Evolutionary conservation across 2,113 vertebrate species (phyloP).

Genomic region (Chlamydotis undulata): DNA sequence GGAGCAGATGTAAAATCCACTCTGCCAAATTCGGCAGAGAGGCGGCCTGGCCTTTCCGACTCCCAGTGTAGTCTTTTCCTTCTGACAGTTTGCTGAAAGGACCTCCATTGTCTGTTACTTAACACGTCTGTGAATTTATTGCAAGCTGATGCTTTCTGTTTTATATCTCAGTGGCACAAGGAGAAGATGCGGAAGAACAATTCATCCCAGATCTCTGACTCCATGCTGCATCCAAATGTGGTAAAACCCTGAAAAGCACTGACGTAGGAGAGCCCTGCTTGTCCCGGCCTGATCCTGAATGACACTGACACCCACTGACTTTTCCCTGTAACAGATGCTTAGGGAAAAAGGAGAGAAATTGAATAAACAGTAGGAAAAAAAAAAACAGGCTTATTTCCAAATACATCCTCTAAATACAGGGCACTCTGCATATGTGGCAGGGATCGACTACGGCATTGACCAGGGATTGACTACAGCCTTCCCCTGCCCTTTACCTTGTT

Average conservation of each 20-base stretch:
- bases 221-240: neutral
- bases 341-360: neutral
- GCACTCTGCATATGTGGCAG: neutral
- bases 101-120: conserved; percentile 5
- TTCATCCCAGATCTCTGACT: neutral
- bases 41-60: neutral
- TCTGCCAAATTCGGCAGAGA: neutral
- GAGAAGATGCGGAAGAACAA: neutral
- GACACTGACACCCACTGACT: conserved; percentile 9
- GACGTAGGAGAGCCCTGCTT: neutral
- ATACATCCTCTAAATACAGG: neutral
- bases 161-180: neutral
- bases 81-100: conserved; percentile 48
- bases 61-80: neutral
- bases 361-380: accelerated
- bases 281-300: conserved; percentile 9
- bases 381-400: neutral
- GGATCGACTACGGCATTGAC: neutral
- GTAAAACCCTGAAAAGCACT: neutral
- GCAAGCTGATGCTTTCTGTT: conserved; percentile 35
- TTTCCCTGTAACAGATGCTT: neutral
- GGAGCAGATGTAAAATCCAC: neutral
- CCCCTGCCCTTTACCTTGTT: conserved; percentile 52
- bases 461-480: neutral
- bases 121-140: conserved; percentile 40